Percentiles rank a stretch among this genome's conserved stretches.
phyloP scores from a whole-genome alignment of 1,140 invertebrate species.

The Drosophila elegans region DNA sequence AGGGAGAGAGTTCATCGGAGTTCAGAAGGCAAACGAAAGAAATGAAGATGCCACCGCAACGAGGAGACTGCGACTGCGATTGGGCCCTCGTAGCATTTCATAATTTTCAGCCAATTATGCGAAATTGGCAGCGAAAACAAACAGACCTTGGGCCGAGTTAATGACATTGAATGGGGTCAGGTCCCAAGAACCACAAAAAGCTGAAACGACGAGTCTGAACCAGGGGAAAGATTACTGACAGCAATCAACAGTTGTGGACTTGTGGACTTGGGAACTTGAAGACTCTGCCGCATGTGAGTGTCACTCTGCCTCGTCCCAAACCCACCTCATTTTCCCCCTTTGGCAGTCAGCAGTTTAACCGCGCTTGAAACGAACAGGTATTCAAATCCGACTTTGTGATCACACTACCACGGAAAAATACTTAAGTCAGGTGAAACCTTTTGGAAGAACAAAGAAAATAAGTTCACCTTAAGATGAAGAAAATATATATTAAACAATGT shows the following conservation, averaged over 20 bases:
- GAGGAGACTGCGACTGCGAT: conserved; percentile 2
- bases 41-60: conserved; percentile 35
- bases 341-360: conserved; percentile 34
- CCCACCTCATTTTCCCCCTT: conserved; percentile 9
- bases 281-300: conserved; percentile 46
- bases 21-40: conserved; percentile 32
- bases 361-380: conserved; percentile 1
- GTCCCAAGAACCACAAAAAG: conserved; percentile 36
- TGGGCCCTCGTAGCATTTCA: conserved; percentile 64
- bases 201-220: conserved; percentile 30
- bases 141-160: conserved; percentile 77
- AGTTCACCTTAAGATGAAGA: too few relatives aligned
- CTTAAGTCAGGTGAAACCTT: neutral
- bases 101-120: conserved; percentile 78
- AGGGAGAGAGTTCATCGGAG: conserved; percentile 53
- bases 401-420: neutral
- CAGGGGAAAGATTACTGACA: conserved; percentile 70
- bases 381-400: conserved; percentile 1
- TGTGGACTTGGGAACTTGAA: conserved; percentile 17
- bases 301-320: conserved; percentile 32
- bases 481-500: too few relatives aligned
- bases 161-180: conserved; percentile 81
- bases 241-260: conserved; percentile 66
- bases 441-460: too few relatives aligned
- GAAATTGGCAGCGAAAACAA: conserved; percentile 68